Base-by-base conservation (phyloP, 2,888 invertebrate genomes). In the Abrostola tripartita region DNA sequence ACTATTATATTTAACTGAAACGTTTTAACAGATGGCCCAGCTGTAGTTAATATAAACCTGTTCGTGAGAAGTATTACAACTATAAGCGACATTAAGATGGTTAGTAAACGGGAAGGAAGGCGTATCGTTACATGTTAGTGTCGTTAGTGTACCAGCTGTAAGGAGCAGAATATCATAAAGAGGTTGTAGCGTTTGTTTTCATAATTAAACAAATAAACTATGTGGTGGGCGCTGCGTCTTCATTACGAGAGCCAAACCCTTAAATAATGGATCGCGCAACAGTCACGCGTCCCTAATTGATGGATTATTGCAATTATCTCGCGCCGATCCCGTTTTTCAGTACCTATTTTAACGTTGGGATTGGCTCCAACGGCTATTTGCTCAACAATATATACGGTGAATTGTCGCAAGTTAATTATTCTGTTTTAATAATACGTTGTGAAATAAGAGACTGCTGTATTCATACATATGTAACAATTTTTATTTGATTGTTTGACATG, bases 11-110 rank as follows among this genome's bases (percentile, higher is more conserved):
- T 71, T 63, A 35, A 58, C 54, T 61, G 59, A 67, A 58, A 65
- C 74, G 69, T 82, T 80, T 88, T 90, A 90, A 95, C 96, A 98
- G 98, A 98, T 97, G 98, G 98, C 93, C 98, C 99, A 91, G 98
- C 99, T 93, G 96, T 98, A 96, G 99, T 99, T 95, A 97, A 97
- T 96, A 98, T 99, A 95, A 99, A 99, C 97, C 97, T 98, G 96
- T 98, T 98, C 97, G 98, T 99, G 95, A 96, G 99, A 96, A 98
- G 98, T 97, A 98, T 99, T 92, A 98, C 98, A 92, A 98, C 98
- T 92, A 99, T 99, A 96, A 99, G 98, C 97, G 99, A 99, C 96
- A 98, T 98, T 95, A 98, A 98, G 96, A 99, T 99, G 99, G 99
- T 99, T 97, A 98, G 98, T 98, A 92, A 76, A 11, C 41, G 59